A percentile compares a stretch with the other conserved stretches of the same genome.
phyloP scores from a whole-genome alignment of 1,140 invertebrate genomes.

The Spodoptera litura region DNA sequence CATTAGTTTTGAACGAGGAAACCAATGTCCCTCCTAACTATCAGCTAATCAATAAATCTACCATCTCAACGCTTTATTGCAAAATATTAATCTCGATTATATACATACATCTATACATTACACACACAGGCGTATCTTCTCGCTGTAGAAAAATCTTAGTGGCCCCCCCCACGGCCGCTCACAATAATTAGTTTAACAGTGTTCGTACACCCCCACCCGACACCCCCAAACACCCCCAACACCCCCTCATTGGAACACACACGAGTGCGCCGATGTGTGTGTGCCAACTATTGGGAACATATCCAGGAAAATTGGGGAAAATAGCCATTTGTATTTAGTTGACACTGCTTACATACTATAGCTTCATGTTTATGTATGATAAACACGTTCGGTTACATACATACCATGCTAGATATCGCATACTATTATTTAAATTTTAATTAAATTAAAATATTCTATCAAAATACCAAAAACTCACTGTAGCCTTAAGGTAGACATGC shows the following conservation, averaged over 20 bases:
- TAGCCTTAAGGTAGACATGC: too few relatives aligned
- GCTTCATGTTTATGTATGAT: conserved; percentile 19
- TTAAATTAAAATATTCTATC: too few relatives aligned
- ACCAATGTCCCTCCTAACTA: conserved; percentile 32
- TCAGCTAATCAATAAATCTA: conserved; percentile 31
- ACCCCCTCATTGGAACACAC: conserved; percentile 51
- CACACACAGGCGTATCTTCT: conserved; percentile 52
- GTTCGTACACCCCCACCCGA: conserved; percentile 58
- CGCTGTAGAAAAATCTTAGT: conserved; percentile 64
- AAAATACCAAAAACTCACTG: too few relatives aligned
- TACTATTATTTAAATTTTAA: too few relatives aligned
- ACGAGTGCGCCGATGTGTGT: conserved; percentile 32
- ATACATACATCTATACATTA: conserved; percentile 40
- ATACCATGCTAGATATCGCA: neutral
- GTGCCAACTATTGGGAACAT: conserved; percentile 55
- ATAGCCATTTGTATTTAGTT: conserved; percentile 54
- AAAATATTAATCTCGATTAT: conserved; percentile 55
- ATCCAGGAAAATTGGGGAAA: conserved; percentile 49
- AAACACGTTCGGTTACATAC: conserved; percentile 29
- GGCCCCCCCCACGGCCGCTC: conserved; percentile 53
- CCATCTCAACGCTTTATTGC: conserved; percentile 38
- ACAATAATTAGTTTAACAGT: conserved; percentile 80
- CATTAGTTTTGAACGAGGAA: conserved; percentile 16
- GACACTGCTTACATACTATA: conserved; percentile 12
- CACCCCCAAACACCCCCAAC: conserved; percentile 35